Conservation (phyloP, 2,888 invertebrate genomes). For the Sipha maydis region DNA sequence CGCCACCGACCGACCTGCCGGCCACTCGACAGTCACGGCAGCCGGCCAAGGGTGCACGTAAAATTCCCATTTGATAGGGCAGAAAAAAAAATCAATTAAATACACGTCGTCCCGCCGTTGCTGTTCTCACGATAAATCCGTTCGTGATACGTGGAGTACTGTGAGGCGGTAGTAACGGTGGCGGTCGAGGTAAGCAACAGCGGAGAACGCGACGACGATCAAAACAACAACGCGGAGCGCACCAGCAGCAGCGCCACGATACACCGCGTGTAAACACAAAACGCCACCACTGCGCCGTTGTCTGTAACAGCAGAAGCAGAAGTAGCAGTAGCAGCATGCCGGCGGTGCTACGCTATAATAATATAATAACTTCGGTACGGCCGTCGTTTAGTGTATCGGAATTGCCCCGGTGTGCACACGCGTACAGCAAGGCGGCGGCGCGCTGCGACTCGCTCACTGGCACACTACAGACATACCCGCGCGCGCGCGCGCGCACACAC, state of each 20-base stretch:
- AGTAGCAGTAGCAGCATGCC: not conserved
- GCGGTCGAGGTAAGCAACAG: not conserved
- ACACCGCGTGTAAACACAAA: not conserved
- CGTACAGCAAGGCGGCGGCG: slow-evolving; percentile 25
- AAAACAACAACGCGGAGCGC: not conserved
- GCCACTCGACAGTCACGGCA: no score
- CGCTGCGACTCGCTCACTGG: slow-evolving; percentile 15
- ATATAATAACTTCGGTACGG: not conserved
- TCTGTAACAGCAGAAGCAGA: not conserved
- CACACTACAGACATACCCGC: not conserved
- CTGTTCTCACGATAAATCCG: no score
- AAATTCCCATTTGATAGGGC: no score
- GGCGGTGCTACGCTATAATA: slow-evolving; percentile 16
- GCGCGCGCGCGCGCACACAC: not conserved
- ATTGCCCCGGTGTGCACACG: slow-evolving; percentile 32
- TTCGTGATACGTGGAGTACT: no score
- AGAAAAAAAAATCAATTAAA: no score
- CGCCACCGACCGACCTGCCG: no score
- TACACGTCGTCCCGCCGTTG: no score
- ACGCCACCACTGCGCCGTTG: slow-evolving; percentile 12
- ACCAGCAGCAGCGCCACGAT: not conserved
- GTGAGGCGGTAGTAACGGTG: not conserved
- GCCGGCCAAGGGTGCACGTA: no score
- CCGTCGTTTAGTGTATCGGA: slow-evolving; percentile 26
- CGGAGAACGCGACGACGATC: not conserved